Conservation (phyloP, 2,888 invertebrate species). For the Gandaritis pyraliata region DNA sequence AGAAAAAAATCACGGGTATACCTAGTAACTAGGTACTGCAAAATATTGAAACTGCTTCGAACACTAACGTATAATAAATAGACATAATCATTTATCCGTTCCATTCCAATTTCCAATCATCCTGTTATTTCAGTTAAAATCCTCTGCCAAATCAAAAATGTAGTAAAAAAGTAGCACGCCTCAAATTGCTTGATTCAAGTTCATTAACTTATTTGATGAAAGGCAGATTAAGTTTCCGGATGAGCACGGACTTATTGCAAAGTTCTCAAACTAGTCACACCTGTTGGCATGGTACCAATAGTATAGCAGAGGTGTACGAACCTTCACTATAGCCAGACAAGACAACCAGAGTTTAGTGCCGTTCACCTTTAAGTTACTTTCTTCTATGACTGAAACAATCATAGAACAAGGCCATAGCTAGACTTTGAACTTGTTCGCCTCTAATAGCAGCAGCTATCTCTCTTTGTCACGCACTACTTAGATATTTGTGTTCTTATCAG, state of each 20-base stretch:
- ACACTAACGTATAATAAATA: background rate
- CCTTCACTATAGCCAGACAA: slow-evolving; percentile 44
- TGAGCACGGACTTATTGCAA: slow-evolving; percentile 24
- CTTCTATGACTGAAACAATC: slow-evolving; percentile 47
- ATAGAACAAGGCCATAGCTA: slow-evolving; percentile 25
- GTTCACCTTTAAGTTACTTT: slow-evolving; percentile 53
- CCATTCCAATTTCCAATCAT: background rate
- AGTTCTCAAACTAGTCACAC: slow-evolving; percentile 35
- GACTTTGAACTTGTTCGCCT: slow-evolving; percentile 21
- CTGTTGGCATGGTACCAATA: slow-evolving; percentile 44
- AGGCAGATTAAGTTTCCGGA: slow-evolving; percentile 24
- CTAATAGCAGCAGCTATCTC: slow-evolving; percentile 11
- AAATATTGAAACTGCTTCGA: background rate
- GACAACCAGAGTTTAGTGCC: slow-evolving; percentile 44
- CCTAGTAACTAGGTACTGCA: too few relatives aligned
- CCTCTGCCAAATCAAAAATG: background rate
- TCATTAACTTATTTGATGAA: slow-evolving; percentile 11
- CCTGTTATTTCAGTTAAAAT: slow-evolving; percentile 3
- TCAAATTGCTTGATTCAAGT: slow-evolving; percentile 5
- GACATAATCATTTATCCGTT: background rate
- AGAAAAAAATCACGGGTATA: too few relatives aligned
- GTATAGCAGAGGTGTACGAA: slow-evolving; percentile 34
- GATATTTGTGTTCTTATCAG: slow-evolving; percentile 3
- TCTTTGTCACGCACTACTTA: slow-evolving; percentile 14
- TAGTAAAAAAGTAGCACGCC: slow-evolving; percentile 7